Conservation (phyloP, 1,140 invertebrate genomes). For the Ostrea edulis region DNA sequence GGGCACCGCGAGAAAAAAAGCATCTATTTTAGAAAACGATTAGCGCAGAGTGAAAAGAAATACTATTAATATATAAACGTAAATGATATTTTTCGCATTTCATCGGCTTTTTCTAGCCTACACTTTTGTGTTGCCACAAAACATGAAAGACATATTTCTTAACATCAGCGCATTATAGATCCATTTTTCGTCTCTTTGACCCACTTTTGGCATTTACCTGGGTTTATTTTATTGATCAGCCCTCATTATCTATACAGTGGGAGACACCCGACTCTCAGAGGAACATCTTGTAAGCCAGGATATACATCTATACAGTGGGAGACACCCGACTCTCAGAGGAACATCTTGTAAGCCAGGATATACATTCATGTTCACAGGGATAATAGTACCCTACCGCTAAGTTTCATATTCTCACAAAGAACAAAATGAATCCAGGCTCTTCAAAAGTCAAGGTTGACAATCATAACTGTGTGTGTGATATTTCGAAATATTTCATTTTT, state of each 20-base stretch:
- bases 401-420: no score
- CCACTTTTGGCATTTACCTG: neutral
- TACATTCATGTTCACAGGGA: no score
- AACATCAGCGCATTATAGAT: neutral
- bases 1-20: neutral
- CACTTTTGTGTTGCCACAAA: neutral
- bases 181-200: conserved; percentile 11
- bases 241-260: neutral
- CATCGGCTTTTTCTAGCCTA: neutral
- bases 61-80: neutral
- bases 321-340: neutral
- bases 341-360: no score
- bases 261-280: neutral
- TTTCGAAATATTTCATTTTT: no score
- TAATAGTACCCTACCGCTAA: no score
- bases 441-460: no score
- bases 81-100: conserved; percentile 28
- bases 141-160: conserved; percentile 20
- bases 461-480: no score
- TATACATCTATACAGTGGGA: neutral
- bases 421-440: no score
- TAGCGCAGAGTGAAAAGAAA: conserved; percentile 4
- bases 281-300: no score
- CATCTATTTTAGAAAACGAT: conserved; percentile 11
- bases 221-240: conserved; percentile 1